phyloP scores from a whole-genome alignment of 2,113 vertebrate species.

The Trichomycterus rosablanca region DNA sequence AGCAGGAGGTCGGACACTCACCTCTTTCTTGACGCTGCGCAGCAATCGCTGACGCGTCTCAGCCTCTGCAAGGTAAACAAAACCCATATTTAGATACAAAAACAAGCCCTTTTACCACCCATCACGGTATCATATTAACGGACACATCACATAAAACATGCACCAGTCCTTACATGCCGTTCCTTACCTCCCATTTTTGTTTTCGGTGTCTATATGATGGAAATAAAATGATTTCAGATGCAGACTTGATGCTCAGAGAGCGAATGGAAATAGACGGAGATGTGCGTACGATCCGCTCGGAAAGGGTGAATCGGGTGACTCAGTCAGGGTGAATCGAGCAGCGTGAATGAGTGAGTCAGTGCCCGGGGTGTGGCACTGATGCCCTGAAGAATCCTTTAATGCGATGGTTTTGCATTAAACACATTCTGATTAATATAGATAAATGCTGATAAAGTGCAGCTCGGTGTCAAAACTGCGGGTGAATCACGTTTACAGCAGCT shows the following conservation, averaged over 20 bases:
- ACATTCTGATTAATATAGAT: background rate
- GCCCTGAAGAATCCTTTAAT: background rate
- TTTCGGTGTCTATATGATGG: background rate
- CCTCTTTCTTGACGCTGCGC: conserved; percentile 92
- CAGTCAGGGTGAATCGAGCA: background rate
- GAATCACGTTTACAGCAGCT: conserved; percentile 13
- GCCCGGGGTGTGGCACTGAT: conserved; percentile 35
- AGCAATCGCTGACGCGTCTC: conserved; percentile 88
- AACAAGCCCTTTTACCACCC: conserved; percentile 13
- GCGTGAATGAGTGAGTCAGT: conserved; percentile 36
- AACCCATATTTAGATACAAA: conserved; percentile 46
- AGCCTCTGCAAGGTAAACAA: conserved; percentile 70
- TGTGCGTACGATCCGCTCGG: conserved; percentile 6
- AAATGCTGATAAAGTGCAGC: background rate
- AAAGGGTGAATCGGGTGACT: conserved; percentile 1
- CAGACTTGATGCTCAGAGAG: background rate
- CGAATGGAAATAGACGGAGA: background rate
- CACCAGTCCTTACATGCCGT: conserved; percentile 11
- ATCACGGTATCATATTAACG: too few species aligned
- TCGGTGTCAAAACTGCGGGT: background rate
- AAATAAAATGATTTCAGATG: background rate
- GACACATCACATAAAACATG: too few species aligned
- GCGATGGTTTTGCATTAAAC: background rate
- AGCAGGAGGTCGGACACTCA: too few species aligned
- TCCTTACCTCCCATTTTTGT: conserved; percentile 63